Evolutionary conservation across 1,140 invertebrate species (phyloP), one percentile per base, ranked within the genome.

Genomic region (Meteorus sp.): DNA sequence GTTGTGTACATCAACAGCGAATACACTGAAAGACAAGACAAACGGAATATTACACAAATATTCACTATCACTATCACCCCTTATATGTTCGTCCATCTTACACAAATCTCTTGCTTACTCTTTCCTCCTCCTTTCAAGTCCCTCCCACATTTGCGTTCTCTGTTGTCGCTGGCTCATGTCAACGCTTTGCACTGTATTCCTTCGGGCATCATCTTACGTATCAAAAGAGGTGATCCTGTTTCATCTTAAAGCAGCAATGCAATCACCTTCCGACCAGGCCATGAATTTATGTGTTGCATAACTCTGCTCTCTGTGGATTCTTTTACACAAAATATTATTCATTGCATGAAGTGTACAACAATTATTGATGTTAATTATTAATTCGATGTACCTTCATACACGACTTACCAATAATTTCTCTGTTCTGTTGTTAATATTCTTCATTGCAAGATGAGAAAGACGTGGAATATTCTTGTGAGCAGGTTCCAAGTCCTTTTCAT

Each of bases 1-100:
- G 73, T 77, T 80, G 74, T 80, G 74, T 79, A 76, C 78, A 80
- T 80, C 78, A 79, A 76, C 69, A 72, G 71, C n/a, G 75, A 75
- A 71, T 74, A 78, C 35, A 39, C 74, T 72, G 70, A n/a, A 74
- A 77, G 75, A 71, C 75, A 79, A 80, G 78, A 80, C 78, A 80
- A 80, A 78, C 78, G 78, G 75, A 80, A 80, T 80, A 80, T 80
- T 80, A 79, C 76, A 78, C 77, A 79, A 80, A 80, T 79, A 47
- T 59, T 47, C 52, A 65, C 62, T 59, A 23, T 41, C 31, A 45
- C 55, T 23, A 44, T 50, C 25, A 48, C 50, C 60, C 47, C 52
- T 59, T 11, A n/a, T n/a, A n/a, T 35, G 22, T 33, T 15, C 15
- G n/a, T 52, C 20, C 25, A 33, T 41, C 37, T 13, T 22, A n/a